Evolutionary conservation across 2,113 vertebrate species (phyloP), one percentile per base, ranked within the genome.

Genomic region (Poeciliopsis prolifica): DNA sequence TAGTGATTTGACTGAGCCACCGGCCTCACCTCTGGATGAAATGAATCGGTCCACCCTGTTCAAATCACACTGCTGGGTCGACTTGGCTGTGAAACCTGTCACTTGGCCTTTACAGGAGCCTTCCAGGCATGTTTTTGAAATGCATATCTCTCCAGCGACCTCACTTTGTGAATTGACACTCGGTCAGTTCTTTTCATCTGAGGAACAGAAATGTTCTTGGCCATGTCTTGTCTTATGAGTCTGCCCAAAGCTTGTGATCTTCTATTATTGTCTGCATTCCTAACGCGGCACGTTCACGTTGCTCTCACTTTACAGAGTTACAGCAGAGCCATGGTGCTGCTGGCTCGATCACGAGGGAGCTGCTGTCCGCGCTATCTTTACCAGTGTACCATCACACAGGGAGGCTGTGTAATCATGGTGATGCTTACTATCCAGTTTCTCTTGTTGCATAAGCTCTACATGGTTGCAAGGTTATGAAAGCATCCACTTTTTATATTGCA

Each of bases 161-260:
- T 81, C 74, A 65, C 77, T 90, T 84, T 84, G 78, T 82, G 74
- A 88, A 86, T 77, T 80, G 78, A 68, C 80, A 72, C 88, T 87
- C 84, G 79, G 82, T 73, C 51, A 58, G 51, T n/a, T 89, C 54
- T 90, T 86, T 81, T 81, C 80, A 35, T 35, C 48, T 19, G 30
- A 74, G 37, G 68, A 29, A 66, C 71, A 51, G 75, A 65, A 1
- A 66, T 72, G 19, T 22, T 76, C 48, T 28, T 60, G 33, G 58
- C 66, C 7, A 9, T 61, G 15, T 74, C 68, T 87, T 67, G 77
- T 68, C 72, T 74, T 72, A 70, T 74, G 76, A 77, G 70, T 68
- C 75, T 84, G 74, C 65, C 78, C 69, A 72, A 74, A 76, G 80
- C 64, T 28, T 65, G 40, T 81, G 71, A 74, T 82, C 84, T 12